Conservation (phyloP, 2,113 vertebrate genomes). For the zebrafish (Danio rerio) region GRCz12tu NC_133192.1:48604001-48604500, state of each 20-base stretch:
- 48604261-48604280: background rate
- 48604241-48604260: no score
- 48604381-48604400: slow-evolving; percentile 42
- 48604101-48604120: slow-evolving; percentile 47
- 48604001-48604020: slow-evolving; percentile 79
- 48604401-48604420: slow-evolving; percentile 33
- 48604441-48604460: slow-evolving; percentile 47
- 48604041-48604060: slow-evolving; percentile 58
- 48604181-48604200: slow-evolving; percentile 56
- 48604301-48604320: accelerated
- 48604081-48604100: slow-evolving; percentile 73
- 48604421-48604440: slow-evolving; percentile 55
- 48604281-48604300: accelerated
- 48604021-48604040: slow-evolving; percentile 70
- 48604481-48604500: background rate
- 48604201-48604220: slow-evolving; percentile 60
- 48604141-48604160: background rate
- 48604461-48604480: background rate
- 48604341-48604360: background rate
- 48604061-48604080: slow-evolving; percentile 75
- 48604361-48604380: background rate
- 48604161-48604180: background rate
- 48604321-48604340: background rate
- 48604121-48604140: slow-evolving; percentile 36
- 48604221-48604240: slow-evolving; percentile 30